A percentile compares a stretch with the other conserved stretches of the same genome.
Conservation (phyloP, 2,797 vertebrate species). For the Onychomys arenicola region DNA sequence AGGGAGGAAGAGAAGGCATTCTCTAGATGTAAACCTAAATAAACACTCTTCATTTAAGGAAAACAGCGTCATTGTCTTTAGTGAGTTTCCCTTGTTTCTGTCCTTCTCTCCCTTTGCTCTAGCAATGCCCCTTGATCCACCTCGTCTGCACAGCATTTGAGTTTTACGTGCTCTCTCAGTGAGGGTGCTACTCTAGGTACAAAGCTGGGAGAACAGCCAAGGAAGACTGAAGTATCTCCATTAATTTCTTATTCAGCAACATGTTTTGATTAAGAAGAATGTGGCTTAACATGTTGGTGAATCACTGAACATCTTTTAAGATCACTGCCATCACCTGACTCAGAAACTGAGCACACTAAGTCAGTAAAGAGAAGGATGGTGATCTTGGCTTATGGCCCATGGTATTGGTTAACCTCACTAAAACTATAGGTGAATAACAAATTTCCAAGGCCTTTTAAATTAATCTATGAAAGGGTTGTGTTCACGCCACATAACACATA, state of each 20-base stretch:
- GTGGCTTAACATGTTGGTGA: conserved; percentile 49
- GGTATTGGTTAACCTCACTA: conserved; percentile 57
- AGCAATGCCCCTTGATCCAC: background rate
- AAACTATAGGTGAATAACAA: conserved; percentile 69
- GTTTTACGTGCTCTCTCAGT: background rate
- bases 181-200: background rate
- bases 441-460: conserved; percentile 53
- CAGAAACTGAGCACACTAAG: conserved; percentile 39
- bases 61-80: background rate
- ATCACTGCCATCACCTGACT: conserved; percentile 61
- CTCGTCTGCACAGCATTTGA: background rate
- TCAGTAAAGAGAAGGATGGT: conserved; percentile 42
- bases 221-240: background rate
- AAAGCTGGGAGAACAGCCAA: background rate
- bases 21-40: background rate
- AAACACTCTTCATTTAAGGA: background rate
- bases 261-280: conserved; percentile 52
- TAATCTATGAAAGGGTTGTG: conserved; percentile 56
- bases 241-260: conserved; percentile 57
- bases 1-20: background rate
- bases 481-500: conserved; percentile 25
- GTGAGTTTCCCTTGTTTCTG: no score
- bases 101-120: background rate
- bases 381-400: conserved; percentile 33
- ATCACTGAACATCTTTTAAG: conserved; percentile 58